Evolutionary conservation across 2,888 invertebrate species (phyloP).

Genomic region (Chrysolina haemoptera): DNA sequence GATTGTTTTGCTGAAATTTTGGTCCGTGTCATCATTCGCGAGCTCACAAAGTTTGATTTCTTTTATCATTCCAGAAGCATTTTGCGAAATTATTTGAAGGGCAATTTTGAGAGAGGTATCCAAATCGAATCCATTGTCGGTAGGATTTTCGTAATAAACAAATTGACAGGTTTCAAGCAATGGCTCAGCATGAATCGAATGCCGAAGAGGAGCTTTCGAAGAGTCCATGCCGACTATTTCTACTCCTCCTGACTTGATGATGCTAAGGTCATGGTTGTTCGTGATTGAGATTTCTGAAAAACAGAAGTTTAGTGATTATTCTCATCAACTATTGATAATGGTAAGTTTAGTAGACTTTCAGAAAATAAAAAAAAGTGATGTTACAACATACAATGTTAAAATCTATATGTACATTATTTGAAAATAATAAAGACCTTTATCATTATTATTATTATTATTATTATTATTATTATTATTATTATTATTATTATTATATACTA

Average conservation of each 20-base stretch:
- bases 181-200: constrained; percentile 70
- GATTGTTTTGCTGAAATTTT: constrained; percentile 29
- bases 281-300: constrained; percentile 66
- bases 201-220: constrained; percentile 71
- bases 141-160: constrained; percentile 69
- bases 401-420: too few relatives aligned
- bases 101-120: constrained; percentile 41
- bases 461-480: too few relatives aligned
- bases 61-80: constrained; percentile 33
- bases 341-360: too few relatives aligned
- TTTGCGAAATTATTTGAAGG: constrained; percentile 51
- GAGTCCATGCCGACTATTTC: constrained; percentile 75
- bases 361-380: too few relatives aligned
- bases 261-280: constrained; percentile 66
- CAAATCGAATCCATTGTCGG: constrained; percentile 35
- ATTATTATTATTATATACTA: too few relatives aligned
- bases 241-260: constrained; percentile 73
- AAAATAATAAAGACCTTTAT: too few relatives aligned
- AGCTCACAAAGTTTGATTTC: constrained; percentile 34
- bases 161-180: constrained; percentile 74
- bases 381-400: too few relatives aligned
- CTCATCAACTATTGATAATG: too few relatives aligned
- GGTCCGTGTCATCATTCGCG: neutral
- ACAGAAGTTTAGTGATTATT: neutral
- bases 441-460: too few relatives aligned